Percentiles rank a stretch among this genome's conserved stretches.
Conservation (phyloP, 2,797 vertebrate species). For the Semaprochilodus insignis region DNA sequence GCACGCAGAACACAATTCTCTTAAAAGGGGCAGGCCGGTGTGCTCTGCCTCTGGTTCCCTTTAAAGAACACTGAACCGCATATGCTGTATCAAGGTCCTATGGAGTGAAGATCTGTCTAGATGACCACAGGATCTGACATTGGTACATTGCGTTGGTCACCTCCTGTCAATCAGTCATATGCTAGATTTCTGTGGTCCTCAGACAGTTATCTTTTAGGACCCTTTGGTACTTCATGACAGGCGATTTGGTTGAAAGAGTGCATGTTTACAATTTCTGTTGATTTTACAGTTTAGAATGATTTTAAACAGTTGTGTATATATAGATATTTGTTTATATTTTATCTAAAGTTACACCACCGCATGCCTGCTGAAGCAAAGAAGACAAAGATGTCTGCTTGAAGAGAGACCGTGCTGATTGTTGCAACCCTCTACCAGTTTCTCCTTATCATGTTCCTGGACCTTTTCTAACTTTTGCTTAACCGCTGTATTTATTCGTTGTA, state of each 20-base stretch:
- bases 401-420: slow-evolving; percentile 61
- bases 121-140: slow-evolving; percentile 51
- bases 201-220: slow-evolving; percentile 47
- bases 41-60: slow-evolving; percentile 70
- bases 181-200: slow-evolving; percentile 52
- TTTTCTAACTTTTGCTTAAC: slow-evolving; percentile 55
- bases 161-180: slow-evolving; percentile 30
- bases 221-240: slow-evolving; percentile 65
- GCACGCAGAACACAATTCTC: slow-evolving; percentile 55
- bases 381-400: slow-evolving; percentile 61
- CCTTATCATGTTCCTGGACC: slow-evolving; percentile 56
- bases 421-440: slow-evolving; percentile 37
- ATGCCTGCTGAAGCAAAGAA: slow-evolving; percentile 77
- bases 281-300: slow-evolving; percentile 70
- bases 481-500: slow-evolving; percentile 66
- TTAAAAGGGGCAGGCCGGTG: slow-evolving; percentile 51
- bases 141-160: background rate
- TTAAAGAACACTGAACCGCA: slow-evolving; percentile 72
- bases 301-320: slow-evolving; percentile 73
- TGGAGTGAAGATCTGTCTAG: slow-evolving; percentile 48
- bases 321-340: slow-evolving; percentile 78
- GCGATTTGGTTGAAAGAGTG: slow-evolving; percentile 72
- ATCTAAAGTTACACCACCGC: slow-evolving; percentile 73
- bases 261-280: slow-evolving; percentile 81
- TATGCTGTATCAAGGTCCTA: slow-evolving; percentile 61